A percentile compares a stretch with the other conserved stretches of the same genome.
Evolutionary conservation across 2,888 invertebrate species (phyloP).

Genomic region (Creontiades dilutus): DNA sequence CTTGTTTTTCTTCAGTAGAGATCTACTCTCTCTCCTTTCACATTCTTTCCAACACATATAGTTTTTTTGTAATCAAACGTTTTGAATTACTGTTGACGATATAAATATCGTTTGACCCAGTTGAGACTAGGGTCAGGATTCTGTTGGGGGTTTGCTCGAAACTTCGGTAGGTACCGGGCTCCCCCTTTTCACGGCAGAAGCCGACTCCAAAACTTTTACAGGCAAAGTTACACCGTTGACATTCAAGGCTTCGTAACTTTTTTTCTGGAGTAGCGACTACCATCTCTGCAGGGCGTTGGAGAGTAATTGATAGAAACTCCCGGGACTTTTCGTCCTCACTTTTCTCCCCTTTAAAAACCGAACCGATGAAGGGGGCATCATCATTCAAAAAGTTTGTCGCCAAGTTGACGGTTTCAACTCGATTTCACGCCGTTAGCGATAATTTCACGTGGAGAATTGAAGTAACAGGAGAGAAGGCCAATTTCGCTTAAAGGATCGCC

Average conservation of each 20-base stretch:
- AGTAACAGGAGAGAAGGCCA: not conserved
- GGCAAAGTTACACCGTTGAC: slow-evolving; percentile 1
- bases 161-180: slow-evolving; percentile 5
- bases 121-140: slow-evolving; percentile 13
- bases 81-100: slow-evolving; percentile 47
- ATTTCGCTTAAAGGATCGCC: too few species aligned
- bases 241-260: not conserved
- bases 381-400: slow-evolving; percentile 4
- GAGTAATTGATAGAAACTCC: slow-evolving; percentile 47
- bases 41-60: too few species aligned
- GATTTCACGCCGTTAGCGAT: not conserved
- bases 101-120: slow-evolving; percentile 66
- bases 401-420: not conserved
- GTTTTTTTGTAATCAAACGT: not conserved
- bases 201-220: slow-evolving; percentile 8
- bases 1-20: too few species aligned
- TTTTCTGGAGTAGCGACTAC: not conserved
- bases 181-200: not conserved
- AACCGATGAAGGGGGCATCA: not conserved
- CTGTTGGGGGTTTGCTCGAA: not conserved
- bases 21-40: too few species aligned
- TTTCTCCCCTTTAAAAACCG: not conserved
- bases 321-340: not conserved
- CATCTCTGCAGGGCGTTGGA: not conserved
- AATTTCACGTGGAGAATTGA: not conserved